Evolutionary conservation across 1,140 invertebrate species (phyloP).

Genomic region (Aradophagus sp.): DNA sequence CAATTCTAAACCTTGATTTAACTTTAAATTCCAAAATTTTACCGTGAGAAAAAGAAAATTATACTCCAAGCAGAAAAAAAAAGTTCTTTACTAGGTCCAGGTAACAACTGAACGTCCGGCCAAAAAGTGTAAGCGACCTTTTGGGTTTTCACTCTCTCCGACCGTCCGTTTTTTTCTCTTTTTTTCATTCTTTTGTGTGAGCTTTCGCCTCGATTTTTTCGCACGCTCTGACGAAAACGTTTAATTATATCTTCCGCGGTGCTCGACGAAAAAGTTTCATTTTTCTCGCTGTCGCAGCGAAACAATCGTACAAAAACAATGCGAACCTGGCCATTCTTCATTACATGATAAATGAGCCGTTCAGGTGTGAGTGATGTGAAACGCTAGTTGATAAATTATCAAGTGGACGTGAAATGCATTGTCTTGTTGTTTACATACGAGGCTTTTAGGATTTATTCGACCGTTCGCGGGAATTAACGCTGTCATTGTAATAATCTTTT

Average conservation of each 20-base stretch:
- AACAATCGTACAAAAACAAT: constrained; percentile 39
- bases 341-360: constrained; percentile 41
- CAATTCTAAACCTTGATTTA: too few relatives aligned
- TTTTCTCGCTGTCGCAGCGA: constrained; percentile 21
- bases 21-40: too few relatives aligned
- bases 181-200: too few relatives aligned
- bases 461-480: too few relatives aligned
- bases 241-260: constrained; percentile 30
- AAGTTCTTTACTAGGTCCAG: too few relatives aligned
- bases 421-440: constrained; percentile 36
- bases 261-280: constrained; percentile 19
- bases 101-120: too few relatives aligned
- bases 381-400: constrained; percentile 40
- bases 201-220: constrained; percentile 11
- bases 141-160: too few relatives aligned
- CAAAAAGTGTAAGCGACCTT: too few relatives aligned
- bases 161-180: neutral
- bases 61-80: too few relatives aligned
- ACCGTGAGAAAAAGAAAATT: too few relatives aligned
- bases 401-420: constrained; percentile 11
- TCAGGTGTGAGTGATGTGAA: constrained; percentile 35
- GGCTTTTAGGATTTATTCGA: constrained; percentile 13
- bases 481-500: too few relatives aligned
- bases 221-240: neutral
- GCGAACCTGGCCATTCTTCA: constrained; percentile 29